Conservation (phyloP, 2,888 invertebrate species). For the Spisula solida region DNA sequence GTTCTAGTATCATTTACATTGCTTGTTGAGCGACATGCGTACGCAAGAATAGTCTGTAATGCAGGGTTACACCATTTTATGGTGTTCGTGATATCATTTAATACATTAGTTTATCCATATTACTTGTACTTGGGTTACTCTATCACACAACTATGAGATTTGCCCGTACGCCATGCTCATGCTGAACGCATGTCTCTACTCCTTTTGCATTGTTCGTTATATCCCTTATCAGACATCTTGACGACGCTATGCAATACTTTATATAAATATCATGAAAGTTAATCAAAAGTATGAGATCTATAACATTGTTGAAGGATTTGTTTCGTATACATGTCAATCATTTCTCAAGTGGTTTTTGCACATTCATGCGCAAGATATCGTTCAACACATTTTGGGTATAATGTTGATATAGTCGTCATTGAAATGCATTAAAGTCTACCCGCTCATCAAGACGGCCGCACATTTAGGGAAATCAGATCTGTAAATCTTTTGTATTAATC, state of each 20-base stretch:
- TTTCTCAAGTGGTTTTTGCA: constrained; percentile 13
- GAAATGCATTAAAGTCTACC: neutral
- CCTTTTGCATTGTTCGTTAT: neutral
- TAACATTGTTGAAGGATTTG: constrained; percentile 17
- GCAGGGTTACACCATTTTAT: neutral
- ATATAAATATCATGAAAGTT: constrained; percentile 16
- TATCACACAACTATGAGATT: neutral
- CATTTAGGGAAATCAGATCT: constrained; percentile 33
- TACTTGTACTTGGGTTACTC: neutral
- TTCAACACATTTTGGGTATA: neutral
- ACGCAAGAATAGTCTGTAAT: neutral
- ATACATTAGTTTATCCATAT: neutral
- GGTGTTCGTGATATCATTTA: neutral
- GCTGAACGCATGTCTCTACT: neutral
- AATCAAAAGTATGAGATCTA: constrained; percentile 11
- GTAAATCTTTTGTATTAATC: constrained; percentile 49
- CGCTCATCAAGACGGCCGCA: neutral
- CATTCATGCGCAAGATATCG: constrained; percentile 30
- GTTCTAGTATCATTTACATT: neutral
- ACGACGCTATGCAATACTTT: constrained; percentile 13
- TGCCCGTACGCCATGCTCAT: neutral
- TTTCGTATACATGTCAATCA: neutral
- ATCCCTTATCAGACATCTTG: constrained; percentile 4
- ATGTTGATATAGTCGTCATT: neutral
- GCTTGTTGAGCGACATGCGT: neutral